Evolutionary conservation across 2,797 vertebrate genomes (phyloP).

Genomic region (Sebastes cheni): DNA sequence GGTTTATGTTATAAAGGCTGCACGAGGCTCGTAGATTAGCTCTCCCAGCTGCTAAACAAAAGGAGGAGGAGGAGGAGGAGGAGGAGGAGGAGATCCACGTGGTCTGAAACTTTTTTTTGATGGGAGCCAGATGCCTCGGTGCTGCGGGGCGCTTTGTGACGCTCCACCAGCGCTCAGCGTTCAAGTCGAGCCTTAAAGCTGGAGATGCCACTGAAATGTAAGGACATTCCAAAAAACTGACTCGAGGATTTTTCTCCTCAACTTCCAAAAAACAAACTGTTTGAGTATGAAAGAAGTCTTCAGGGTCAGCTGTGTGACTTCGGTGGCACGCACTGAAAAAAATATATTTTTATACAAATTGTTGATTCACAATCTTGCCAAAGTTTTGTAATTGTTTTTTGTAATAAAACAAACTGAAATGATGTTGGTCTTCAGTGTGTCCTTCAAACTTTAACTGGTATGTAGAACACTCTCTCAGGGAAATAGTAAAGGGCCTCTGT

Average conservation of each 20-base stretch:
- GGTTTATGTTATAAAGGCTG: conserved; percentile 42
- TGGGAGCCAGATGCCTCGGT: conserved; percentile 64
- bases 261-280: conserved; percentile 66
- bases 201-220: conserved; percentile 70
- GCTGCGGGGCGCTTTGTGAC: conserved; percentile 12
- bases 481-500: background rate
- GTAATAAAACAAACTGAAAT: conserved; percentile 66
- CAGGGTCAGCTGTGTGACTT: conserved; percentile 71
- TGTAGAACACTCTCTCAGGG: background rate
- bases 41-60: conserved; percentile 57
- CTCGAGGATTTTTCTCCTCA: conserved; percentile 64
- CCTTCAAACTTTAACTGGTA: background rate
- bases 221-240: conserved; percentile 80
- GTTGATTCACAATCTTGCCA: conserved; percentile 63
- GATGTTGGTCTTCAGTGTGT: conserved; percentile 35
- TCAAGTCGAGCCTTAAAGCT: conserved; percentile 60
- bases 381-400: conserved; percentile 77
- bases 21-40: conserved; percentile 35
- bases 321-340: conserved; percentile 55
- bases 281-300: conserved; percentile 55
- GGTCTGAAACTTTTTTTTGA: conserved; percentile 39
- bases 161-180: conserved; percentile 22
- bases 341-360: conserved; percentile 80
- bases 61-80: conserved; percentile 28
- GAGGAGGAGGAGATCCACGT: conserved; percentile 23